phyloP scores from a whole-genome alignment of 1,140 invertebrate species.

The Diabrotica undecimpunctata region DNA sequence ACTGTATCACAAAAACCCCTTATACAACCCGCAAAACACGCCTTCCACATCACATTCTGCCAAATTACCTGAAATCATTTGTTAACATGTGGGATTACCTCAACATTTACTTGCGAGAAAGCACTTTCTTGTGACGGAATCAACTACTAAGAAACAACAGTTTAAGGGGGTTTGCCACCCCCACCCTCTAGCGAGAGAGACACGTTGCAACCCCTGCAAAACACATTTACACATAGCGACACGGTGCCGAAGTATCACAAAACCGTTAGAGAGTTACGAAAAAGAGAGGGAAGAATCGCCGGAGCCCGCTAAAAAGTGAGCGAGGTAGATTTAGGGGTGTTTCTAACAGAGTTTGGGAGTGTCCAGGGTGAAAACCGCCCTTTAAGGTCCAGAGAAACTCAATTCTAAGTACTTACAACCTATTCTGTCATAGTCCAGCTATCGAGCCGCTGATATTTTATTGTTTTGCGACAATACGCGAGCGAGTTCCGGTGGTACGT shows the following conservation, averaged over 20 bases:
- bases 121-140: constrained; percentile 23
- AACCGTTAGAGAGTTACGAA: constrained; percentile 25
- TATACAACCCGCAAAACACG: constrained; percentile 11
- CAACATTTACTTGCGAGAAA: constrained; percentile 14
- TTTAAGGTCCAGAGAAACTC: constrained; percentile 34
- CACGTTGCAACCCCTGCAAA: constrained; percentile 17
- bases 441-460: constrained; percentile 25
- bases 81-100: constrained; percentile 21
- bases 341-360: constrained; percentile 33
- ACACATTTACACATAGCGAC: constrained; percentile 26
- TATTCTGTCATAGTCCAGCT: constrained; percentile 34
- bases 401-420: constrained; percentile 40
- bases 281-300: neutral
- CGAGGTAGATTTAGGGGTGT: constrained; percentile 29
- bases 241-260: constrained; percentile 25
- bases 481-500: constrained; percentile 2
- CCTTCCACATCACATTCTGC: neutral
- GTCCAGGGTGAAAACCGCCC: constrained; percentile 35
- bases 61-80: constrained; percentile 20
- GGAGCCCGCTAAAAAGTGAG: neutral
- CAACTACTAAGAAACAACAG: constrained; percentile 33
- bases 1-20: constrained; percentile 2
- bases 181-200: constrained; percentile 21
- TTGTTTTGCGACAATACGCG: constrained; percentile 10
- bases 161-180: constrained; percentile 20